Evolutionary conservation across 2,888 invertebrate species (phyloP).

Genomic region (Eledona agricola): DNA sequence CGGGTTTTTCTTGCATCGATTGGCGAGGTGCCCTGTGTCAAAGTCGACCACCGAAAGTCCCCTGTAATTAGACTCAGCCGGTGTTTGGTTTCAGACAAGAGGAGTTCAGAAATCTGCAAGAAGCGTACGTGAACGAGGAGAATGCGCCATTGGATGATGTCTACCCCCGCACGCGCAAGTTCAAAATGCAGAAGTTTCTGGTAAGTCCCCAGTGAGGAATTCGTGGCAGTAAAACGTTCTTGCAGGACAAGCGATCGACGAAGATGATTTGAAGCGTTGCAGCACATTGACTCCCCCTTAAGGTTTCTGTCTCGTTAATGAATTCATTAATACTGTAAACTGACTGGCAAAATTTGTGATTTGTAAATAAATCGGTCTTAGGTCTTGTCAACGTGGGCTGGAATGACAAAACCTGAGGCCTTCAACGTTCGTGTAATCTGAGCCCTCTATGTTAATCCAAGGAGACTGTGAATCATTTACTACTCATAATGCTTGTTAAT

Average conservation of each 20-base stretch:
- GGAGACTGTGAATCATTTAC: constrained; percentile 41
- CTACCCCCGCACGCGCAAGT: constrained; percentile 24
- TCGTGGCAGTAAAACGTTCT: constrained; percentile 11
- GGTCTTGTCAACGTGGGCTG: constrained; percentile 42
- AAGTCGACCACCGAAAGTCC: constrained; percentile 14
- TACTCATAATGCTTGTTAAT: constrained; percentile 44
- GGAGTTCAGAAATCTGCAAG: constrained; percentile 35
- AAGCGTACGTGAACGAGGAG: constrained; percentile 35
- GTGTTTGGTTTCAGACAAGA: constrained; percentile 31
- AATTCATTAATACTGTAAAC: constrained; percentile 17
- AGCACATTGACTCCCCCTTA: constrained; percentile 11
- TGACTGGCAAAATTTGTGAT: constrained; percentile 16
- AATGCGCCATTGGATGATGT: constrained; percentile 36
- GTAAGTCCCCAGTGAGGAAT: constrained; percentile 35
- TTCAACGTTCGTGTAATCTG: constrained; percentile 27
- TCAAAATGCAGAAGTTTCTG: constrained; percentile 41
- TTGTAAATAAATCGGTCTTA: constrained; percentile 38
- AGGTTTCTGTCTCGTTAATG: constrained; percentile 1
- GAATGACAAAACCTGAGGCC: constrained; percentile 41
- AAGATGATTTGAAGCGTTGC: constrained; percentile 40
- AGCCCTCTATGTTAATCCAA: constrained; percentile 40
- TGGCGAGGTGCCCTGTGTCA: constrained; percentile 8
- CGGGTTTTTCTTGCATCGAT: constrained; percentile 3
- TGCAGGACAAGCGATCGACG: constrained; percentile 46
- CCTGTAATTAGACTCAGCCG: too few species aligned